Evolutionary conservation across 2,113 vertebrate species (phyloP), one percentile per base, ranked within the genome.

Genomic region (Forbesichthys papilliferus): DNA sequence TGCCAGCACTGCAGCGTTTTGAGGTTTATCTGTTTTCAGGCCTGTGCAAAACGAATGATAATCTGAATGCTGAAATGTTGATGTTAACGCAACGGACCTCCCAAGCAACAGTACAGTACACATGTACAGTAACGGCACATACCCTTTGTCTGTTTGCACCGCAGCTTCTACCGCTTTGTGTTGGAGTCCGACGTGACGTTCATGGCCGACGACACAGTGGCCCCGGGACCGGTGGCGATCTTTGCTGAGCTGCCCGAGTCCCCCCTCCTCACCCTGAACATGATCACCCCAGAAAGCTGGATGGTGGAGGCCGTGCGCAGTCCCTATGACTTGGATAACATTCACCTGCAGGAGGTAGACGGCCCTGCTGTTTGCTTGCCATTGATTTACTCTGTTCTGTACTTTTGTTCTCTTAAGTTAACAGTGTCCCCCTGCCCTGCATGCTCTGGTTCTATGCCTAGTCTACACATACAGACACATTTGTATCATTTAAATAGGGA

Each of bases 211-310:
- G 89, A 93, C 55, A 81, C 88, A 0, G 78, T 94, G 76, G 94
- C 95, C 66, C 69, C 89, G 48, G 93, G 94, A 63, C 95, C 96
- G 4, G 54, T 90, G 64, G 97, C 97, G 70, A 94, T 92, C 74
- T 99, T 99, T 76, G 42, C 89, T n/a, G 96, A 96, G 65, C 88
- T 99, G 79, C 96, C 97, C 49, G 95, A 99, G 79, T 94, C 95
- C 0, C 92, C 90, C 0, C 93, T 99, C 54, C 90, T 99, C 64
- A 99, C 96, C 11, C 91, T 99, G 36, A 98, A 97, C 73, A 94
- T 99, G 96, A 95, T 97, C 73, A 98, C 95, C 69, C 96, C 98
- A 8, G 96, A 98, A 85, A 94, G 94, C 88, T 99, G 98, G 98
- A 87, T 99, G 87, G 95, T 99, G 71, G 95, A 97, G 91, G 93